Evolutionary conservation across 2,888 invertebrate genomes (phyloP), one percentile per base, ranked within the genome.

Genomic region (Polydrusus cervinus): DNA sequence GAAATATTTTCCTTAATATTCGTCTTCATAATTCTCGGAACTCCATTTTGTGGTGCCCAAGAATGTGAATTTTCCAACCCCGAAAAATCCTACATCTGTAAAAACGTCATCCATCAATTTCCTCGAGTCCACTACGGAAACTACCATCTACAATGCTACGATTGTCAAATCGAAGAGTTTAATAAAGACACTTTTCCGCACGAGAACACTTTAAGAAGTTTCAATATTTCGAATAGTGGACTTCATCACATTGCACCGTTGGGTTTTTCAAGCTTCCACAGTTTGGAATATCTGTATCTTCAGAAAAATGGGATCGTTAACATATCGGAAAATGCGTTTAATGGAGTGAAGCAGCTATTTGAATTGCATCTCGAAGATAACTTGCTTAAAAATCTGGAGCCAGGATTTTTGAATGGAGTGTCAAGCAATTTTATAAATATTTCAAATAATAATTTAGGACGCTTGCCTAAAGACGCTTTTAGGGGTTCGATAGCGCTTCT

Each of bases 301-400:
- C 79, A 84, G 53, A 72, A 84, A 49, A 87, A 87, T 70, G 77
- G 74, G 13, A 83, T 87, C 30, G 71, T 47, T 9, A 81, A 80
- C 13, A 79, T 87, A 53, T 78, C 80, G 6, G 76, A 71, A 40
- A 79, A 82, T 10, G 86, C 86, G 10, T 87, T 87, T 70, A 61
- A 76, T n/a, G 84, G 84, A 3, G 74, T 86, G 34, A 78, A 81
- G 30, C 82, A 85, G 72, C 78, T 87, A 0, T 84, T 82, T 69
- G 84, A 85, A 73, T 69, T 87, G 0, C 81, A 85, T 78, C 78
- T 87, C 40, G 81, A 84, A 53, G 55, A 84, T 68, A 87, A 87
- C 69, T 51, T 78, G 14, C 65, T 87, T 0, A 64, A 34, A 20
- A 78, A 81, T 34, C 66, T 86, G 64, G 78, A 71, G 1, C 80